Evolutionary conservation across 2,113 vertebrate species (phyloP).

Genomic region (Odontesthes bonariensis): DNA sequence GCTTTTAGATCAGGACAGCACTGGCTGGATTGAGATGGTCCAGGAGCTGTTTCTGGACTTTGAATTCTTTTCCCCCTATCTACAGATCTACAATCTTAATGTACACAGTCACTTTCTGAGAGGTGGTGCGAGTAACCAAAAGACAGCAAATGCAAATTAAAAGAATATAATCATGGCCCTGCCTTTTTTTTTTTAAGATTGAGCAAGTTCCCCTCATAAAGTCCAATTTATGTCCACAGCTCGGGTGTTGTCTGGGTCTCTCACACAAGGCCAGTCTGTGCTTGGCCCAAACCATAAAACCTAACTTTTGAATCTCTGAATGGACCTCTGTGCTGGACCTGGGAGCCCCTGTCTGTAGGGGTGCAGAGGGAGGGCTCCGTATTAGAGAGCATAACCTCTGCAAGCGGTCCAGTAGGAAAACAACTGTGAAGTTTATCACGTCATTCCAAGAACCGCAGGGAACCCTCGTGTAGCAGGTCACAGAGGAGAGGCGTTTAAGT

Average conservation of each 20-base stretch:
- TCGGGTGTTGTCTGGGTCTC: constrained; percentile 48
- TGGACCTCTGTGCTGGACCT: constrained; percentile 58
- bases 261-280: constrained; percentile 63
- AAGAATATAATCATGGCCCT: not conserved
- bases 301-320: constrained; percentile 53
- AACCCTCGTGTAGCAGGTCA: constrained; percentile 1
- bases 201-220: constrained; percentile 57
- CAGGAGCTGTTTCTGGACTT: no score
- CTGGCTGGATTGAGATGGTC: no score
- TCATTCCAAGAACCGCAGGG: constrained; percentile 33
- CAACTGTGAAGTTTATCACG: constrained; percentile 44
- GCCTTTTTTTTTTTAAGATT: constrained; percentile 23
- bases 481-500: not conserved
- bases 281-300: constrained; percentile 61
- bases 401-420: constrained; percentile 37
- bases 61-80: no score
- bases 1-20: no score
- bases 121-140: not conserved
- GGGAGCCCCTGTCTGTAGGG: constrained; percentile 14
- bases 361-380: constrained; percentile 6
- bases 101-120: no score
- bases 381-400: constrained; percentile 32
- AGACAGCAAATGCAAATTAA: not conserved
- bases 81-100: no score
- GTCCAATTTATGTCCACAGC: constrained; percentile 53